Base-by-base conservation (phyloP, 1,140 invertebrate species). In the Nomia melanderi region DNA sequence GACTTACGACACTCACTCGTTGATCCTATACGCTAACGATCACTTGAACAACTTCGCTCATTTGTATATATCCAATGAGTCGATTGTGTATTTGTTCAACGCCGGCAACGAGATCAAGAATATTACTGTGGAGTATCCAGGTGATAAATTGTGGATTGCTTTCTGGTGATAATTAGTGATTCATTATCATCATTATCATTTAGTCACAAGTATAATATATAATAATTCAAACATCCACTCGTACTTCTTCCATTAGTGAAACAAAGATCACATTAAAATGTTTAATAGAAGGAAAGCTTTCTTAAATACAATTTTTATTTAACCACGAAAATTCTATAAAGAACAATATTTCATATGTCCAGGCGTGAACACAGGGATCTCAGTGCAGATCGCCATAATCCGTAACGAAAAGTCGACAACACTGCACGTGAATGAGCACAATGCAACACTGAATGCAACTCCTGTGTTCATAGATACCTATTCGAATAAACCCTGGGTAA, bases 21-120 rank as follows among this genome's bases (percentile, higher is more conserved):
- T 98, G 67, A 95, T 99, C 27, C 92, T 98, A 1, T 98, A 98
- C 86, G 96, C 97, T 7, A 97, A 98, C 88, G 98, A 98, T 92
- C 96, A 98, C 90, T 93, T 98, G 50, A 98, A 98, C 84, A 99
- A 99, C 90, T 98, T 99, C 90, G 95, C 98, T 53, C 97, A 98
- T 90, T 89, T 98, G 11, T 97, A 97, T 90, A 95, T 98, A 39
- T 94, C 95, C 70, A 95, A 96, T 75, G 95, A 95, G 1, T 95
- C 92, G 82, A 93, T 98, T 7, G 94, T 97, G 0, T 97, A 97
- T 86, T 93, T 97, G 2, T 98, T 97, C 87, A 98, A 98, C 89
- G 94, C 95, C 70, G 95, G 94, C 65, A 94, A 96, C 86, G 95
- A 96, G 89, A 96, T 98, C 64, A 94, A 96, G 59, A 95, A 97